phyloP scores from a whole-genome alignment of 2,797 vertebrate genomes.

The Morelia viridis region DNA sequence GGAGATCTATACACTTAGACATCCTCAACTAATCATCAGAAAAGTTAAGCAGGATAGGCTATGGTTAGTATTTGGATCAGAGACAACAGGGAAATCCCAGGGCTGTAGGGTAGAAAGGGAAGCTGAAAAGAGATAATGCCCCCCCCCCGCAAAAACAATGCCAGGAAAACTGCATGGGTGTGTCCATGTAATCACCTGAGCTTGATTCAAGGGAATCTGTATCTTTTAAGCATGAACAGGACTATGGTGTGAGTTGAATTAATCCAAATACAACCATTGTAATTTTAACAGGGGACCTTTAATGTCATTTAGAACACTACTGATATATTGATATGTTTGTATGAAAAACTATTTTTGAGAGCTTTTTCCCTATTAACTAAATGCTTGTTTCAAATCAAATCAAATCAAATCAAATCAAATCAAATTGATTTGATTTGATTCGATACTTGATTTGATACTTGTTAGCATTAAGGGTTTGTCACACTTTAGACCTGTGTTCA shows the following conservation, averaged over 20 bases:
- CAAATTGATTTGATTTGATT: no score
- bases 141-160: neutral
- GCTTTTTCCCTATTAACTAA: neutral
- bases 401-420: neutral
- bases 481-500: neutral
- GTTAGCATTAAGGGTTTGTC: neutral
- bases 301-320: neutral
- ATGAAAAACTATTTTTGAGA: neutral
- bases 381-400: neutral
- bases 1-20: neutral
- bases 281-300: neutral
- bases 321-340: neutral
- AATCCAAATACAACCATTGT: neutral
- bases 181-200: neutral
- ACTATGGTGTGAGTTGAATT: neutral
- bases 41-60: neutral
- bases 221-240: neutral
- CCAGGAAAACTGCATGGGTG: neutral
- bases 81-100: neutral
- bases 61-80: neutral
- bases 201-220: neutral
- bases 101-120: neutral
- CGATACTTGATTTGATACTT: neutral
- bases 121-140: neutral
- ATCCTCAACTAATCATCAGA: neutral